Percentiles rank a stretch among this genome's conserved stretches.
Conservation (phyloP, 2,888 invertebrate species). For the Macroteleia sp. region DNA sequence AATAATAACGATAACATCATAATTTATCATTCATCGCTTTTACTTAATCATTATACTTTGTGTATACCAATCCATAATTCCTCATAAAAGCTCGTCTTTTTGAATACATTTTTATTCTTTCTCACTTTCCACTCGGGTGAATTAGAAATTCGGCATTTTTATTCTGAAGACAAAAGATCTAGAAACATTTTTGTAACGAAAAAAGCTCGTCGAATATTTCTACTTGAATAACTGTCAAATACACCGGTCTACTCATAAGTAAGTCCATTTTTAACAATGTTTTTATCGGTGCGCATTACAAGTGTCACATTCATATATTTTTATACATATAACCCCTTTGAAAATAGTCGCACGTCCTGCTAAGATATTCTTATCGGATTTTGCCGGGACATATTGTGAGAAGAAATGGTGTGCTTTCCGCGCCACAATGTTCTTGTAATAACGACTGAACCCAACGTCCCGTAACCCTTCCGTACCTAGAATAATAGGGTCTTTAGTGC, state of each 20-base stretch:
- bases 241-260: not conserved
- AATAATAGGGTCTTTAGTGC: slow-evolving; percentile 9
- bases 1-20: too few relatives aligned
- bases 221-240: slow-evolving; percentile 23
- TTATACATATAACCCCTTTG: slow-evolving; percentile 5
- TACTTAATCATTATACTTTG: too few relatives aligned
- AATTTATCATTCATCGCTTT: too few relatives aligned
- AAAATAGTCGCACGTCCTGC: slow-evolving; percentile 8
- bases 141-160: not conserved
- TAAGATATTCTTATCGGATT: slow-evolving; percentile 23
- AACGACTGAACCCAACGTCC: slow-evolving; percentile 3
- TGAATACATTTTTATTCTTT: too few relatives aligned
- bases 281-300: not conserved
- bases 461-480: too few relatives aligned
- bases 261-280: slow-evolving; percentile 30
- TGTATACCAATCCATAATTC: too few relatives aligned
- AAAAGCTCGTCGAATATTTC: slow-evolving; percentile 6
- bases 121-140: not conserved
- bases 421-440: slow-evolving; percentile 22
- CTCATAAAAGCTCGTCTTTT: too few relatives aligned
- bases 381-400: not conserved
- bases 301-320: slow-evolving; percentile 9
- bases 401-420: slow-evolving; percentile 1
- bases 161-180: not conserved
- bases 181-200: not conserved